Evolutionary conservation across 2,113 vertebrate genomes (phyloP).

Genomic region (Axis porcinus): DNA sequence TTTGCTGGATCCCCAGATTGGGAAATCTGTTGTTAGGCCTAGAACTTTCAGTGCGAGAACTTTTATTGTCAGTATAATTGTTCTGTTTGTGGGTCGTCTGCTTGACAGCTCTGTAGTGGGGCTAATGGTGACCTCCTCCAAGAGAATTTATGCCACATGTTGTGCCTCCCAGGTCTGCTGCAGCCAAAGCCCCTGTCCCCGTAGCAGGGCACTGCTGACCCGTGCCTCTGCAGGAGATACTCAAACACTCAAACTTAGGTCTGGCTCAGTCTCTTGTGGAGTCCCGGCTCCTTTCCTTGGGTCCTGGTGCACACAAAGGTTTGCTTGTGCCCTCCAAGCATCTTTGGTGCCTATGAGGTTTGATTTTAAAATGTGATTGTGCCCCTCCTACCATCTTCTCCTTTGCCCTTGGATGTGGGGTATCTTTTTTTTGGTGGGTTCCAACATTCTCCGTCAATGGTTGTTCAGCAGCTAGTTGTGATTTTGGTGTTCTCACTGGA

Average conservation of each 20-base stretch:
- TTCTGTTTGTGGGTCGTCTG: too few relatives aligned
- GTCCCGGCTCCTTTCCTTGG: neutral
- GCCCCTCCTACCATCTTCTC: neutral
- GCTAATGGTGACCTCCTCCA: too few relatives aligned
- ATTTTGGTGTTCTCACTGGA: neutral
- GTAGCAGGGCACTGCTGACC: too few relatives aligned
- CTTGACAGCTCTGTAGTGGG: too few relatives aligned
- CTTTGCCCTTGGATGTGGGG: neutral
- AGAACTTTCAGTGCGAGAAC: fast-evolving
- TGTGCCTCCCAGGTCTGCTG: too few relatives aligned
- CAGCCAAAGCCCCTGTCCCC: too few relatives aligned
- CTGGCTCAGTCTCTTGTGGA: neutral
- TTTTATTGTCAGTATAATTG: too few relatives aligned
- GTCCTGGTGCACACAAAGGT: neutral
- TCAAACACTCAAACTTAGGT: too few relatives aligned
- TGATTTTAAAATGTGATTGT: neutral
- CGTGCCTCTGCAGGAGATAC: too few relatives aligned
- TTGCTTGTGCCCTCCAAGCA: neutral
- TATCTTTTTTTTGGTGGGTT: neutral
- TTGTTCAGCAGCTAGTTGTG: neutral
- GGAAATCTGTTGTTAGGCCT: too few relatives aligned
- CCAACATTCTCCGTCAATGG: neutral
- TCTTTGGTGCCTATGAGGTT: neutral
- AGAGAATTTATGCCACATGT: too few relatives aligned
- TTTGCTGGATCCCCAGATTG: too few relatives aligned